Percentiles rank a stretch among this genome's conserved stretches.
phyloP scores from a whole-genome alignment of 2,113 vertebrate species.

The Paramormyrops kingsleyae region DNA sequence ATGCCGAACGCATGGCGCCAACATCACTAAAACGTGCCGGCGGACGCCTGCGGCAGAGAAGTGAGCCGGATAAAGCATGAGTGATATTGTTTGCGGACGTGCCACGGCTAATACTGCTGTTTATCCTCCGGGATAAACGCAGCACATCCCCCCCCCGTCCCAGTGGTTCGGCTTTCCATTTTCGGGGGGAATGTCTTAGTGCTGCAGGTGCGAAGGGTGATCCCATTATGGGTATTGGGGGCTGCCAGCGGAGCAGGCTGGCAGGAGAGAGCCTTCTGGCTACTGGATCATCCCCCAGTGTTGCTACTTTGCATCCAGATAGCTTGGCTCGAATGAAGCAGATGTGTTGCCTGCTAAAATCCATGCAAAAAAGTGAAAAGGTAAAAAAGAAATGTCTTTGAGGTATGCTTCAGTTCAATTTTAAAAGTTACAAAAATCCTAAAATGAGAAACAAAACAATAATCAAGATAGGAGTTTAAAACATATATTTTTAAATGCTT shows the following conservation, averaged over 20 bases:
- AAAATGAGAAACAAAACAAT: neutral
- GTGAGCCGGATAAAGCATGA: neutral
- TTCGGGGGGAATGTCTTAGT: neutral
- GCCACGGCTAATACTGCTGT: neutral
- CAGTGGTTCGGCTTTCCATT: neutral
- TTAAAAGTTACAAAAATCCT: neutral
- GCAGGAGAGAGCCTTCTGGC: neutral
- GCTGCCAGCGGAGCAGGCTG: neutral
- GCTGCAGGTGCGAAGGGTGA: neutral
- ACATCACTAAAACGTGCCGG: neutral
- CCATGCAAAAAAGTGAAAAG: neutral
- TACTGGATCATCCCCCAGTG: neutral
- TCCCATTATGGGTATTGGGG: neutral
- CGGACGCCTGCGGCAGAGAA: neutral
- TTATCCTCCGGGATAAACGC: neutral
- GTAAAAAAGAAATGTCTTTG: neutral
- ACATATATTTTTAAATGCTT: neutral
- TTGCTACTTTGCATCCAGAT: neutral
- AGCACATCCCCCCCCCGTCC: neutral
- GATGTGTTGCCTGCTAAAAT: neutral
- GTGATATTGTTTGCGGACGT: neutral
- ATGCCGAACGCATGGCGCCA: neutral
- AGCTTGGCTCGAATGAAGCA: neutral
- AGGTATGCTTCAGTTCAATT: neutral
- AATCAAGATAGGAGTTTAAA: neutral